These are phyloP conservation scores for Anser brachyrhynchus DNA, from an alignment of 2,113 vertebrate species.

Conservation along the genomic window DNA sequence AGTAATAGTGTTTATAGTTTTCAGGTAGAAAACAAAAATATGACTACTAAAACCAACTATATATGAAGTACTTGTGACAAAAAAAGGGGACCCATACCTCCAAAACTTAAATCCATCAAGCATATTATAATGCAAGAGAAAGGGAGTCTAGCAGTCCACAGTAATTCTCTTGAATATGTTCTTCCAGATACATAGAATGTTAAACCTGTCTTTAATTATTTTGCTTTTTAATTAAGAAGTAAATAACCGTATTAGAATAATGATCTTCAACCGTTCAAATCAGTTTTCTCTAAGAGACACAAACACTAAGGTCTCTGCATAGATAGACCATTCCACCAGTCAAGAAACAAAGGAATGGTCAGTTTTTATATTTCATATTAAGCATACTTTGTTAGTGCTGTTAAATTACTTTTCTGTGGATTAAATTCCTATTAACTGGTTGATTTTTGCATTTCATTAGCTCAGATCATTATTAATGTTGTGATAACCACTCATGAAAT, in stretches of 20 bases:
- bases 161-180: slow-evolving; percentile 30
- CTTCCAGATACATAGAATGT: slow-evolving; percentile 1
- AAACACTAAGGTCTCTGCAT: neutral
- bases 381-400: slow-evolving; percentile 22
- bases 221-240: slow-evolving; percentile 58
- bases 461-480: slow-evolving; percentile 56
- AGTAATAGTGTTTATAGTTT: neutral
- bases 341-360: slow-evolving; percentile 27
- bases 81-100: fast-evolving
- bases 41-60: neutral
- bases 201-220: slow-evolving; percentile 56
- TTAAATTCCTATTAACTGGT: slow-evolving; percentile 61
- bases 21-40: neutral
- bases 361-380: slow-evolving; percentile 40
- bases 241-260: slow-evolving; percentile 54
- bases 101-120: neutral
- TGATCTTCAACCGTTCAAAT: slow-evolving; percentile 11
- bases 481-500: slow-evolving; percentile 55
- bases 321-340: slow-evolving; percentile 3
- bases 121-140: neutral
- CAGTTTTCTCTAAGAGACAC: slow-evolving; percentile 17
- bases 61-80: neutral
- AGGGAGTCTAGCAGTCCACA: slow-evolving; percentile 2
- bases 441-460: slow-evolving; percentile 68
- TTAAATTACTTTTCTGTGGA: slow-evolving; percentile 62